A percentile compares a stretch with the other conserved stretches of the same genome.
Evolutionary conservation across 2,888 invertebrate species (phyloP).

Genomic region (Zaprionus obscuricornis): DNA sequence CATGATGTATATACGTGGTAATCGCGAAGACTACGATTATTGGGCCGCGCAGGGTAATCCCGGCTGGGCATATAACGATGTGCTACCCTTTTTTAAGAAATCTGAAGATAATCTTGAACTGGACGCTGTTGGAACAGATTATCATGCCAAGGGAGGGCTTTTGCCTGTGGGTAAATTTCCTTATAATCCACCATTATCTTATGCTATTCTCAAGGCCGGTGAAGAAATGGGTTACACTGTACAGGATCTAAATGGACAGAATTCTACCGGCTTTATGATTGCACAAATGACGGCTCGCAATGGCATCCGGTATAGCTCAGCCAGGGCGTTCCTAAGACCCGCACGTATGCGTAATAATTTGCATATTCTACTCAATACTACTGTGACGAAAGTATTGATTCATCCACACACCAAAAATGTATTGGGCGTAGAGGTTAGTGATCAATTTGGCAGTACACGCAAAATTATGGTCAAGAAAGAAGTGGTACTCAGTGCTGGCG

Average conservation of each 20-base stretch:
- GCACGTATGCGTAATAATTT: constrained; percentile 90
- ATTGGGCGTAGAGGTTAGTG: constrained; percentile 88
- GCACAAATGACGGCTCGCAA: constrained; percentile 94
- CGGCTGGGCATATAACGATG: constrained; percentile 95
- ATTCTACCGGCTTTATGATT: constrained; percentile 92
- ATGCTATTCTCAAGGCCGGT: constrained; percentile 90
- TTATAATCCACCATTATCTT: constrained; percentile 92
- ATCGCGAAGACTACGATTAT: constrained; percentile 92
- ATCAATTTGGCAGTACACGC: constrained; percentile 84
- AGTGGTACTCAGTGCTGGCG: constrained; percentile 90
- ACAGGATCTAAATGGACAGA: constrained; percentile 92
- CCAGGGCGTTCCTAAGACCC: constrained; percentile 92
- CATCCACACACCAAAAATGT: constrained; percentile 89
- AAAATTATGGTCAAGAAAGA: constrained; percentile 91
- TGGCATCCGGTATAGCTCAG: constrained; percentile 92
- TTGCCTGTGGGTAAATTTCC: constrained; percentile 92
- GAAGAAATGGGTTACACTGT: constrained; percentile 90
- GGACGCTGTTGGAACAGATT: constrained; percentile 89
- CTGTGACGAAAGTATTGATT: constrained; percentile 90
- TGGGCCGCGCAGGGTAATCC: constrained; percentile 94
- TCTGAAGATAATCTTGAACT: constrained; percentile 91
- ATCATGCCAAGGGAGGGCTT: constrained; percentile 90
- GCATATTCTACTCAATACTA: constrained; percentile 92
- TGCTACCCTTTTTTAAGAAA: constrained; percentile 94
- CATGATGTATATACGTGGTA: constrained; percentile 97